Conservation (phyloP, 2,888 invertebrate species). For the Platycnemis pennipes region DNA sequence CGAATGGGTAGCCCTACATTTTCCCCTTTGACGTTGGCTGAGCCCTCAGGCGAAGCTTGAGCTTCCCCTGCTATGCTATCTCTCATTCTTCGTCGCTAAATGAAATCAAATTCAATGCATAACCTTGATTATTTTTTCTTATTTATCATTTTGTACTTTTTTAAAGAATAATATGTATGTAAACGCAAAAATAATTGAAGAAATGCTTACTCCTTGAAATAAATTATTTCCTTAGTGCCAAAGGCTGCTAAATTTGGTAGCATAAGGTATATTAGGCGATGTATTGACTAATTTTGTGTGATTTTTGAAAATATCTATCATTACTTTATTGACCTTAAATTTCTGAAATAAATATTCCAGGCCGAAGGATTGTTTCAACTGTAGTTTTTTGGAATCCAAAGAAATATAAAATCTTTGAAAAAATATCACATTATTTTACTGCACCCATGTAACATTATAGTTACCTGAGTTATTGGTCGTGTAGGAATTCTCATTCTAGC, state of each 20-base stretch:
- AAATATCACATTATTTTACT: too few species aligned
- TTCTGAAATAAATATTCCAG: too few species aligned
- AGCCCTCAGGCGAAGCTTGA: background rate
- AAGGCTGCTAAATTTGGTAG: background rate
- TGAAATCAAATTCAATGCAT: background rate
- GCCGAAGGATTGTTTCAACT: too few species aligned
- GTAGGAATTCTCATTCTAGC: too few species aligned
- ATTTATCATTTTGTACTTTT: background rate
- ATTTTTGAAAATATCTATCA: too few species aligned
- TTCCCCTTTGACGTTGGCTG: background rate
- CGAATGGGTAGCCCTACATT: slow-evolving; percentile 12
- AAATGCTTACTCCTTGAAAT: background rate
- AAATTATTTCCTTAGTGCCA: background rate
- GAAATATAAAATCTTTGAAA: too few species aligned
- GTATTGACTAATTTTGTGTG: too few species aligned
- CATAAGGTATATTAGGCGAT: too few species aligned
- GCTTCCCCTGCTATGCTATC: background rate
- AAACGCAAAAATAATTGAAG: background rate
- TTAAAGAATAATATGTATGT: background rate
- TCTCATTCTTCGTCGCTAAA: background rate
- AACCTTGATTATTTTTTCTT: background rate
- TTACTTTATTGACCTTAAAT: too few species aligned
- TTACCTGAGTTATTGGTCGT: too few species aligned
- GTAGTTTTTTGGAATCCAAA: too few species aligned
- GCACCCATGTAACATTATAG: too few species aligned